Evolutionary conservation across 2,888 invertebrate species (phyloP), one percentile per base, ranked within the genome.

Genomic region (Argynnis bischoffii): DNA sequence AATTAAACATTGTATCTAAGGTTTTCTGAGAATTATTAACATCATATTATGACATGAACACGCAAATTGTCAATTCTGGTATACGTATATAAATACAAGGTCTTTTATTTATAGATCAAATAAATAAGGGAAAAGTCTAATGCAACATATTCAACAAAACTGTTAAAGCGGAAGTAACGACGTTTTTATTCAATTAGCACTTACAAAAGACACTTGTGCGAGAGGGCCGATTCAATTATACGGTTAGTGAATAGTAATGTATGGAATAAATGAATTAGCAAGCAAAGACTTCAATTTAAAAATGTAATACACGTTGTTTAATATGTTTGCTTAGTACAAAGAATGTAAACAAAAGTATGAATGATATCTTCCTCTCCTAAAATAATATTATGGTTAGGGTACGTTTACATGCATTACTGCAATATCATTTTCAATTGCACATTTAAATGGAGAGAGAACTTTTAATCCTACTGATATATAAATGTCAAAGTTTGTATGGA

Each of bases 151-250:
- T 59, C 48, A 48, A 47, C 31, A 18, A 51, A 65, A 55, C 18
- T 66, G 48, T 46, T 41, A 61, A 55, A 69, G 46, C 57, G 54
- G 53, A 61, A 61, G 46, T 50, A 48, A 50, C n/a, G 26, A 66
- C 51, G 55, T 61, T 69, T 65, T 69, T 65, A 61, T 65, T 56
- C 46, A 66, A 69, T 69, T 66, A 69, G 61, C 66, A 61, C 53
- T 61, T 60, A 66, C 55, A 65, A 69, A 66, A 63, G 55, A 69
- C 69, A 69, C 61, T 69, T 60, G 61, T 66, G 66, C 53, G 56
- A 68, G 15, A 60, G 65, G 74, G 74, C 64, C 75, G 80, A 84
- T 81, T 81, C 81, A 83, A 87, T 87, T 87, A 83, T 80, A 82
- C 84, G 84, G 81, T 63, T 76, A 72, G 71, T 69, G 75, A 74